Evolutionary conservation across 2,888 invertebrate genomes (phyloP).

Genomic region (Drosophila neonasuta): DNA sequence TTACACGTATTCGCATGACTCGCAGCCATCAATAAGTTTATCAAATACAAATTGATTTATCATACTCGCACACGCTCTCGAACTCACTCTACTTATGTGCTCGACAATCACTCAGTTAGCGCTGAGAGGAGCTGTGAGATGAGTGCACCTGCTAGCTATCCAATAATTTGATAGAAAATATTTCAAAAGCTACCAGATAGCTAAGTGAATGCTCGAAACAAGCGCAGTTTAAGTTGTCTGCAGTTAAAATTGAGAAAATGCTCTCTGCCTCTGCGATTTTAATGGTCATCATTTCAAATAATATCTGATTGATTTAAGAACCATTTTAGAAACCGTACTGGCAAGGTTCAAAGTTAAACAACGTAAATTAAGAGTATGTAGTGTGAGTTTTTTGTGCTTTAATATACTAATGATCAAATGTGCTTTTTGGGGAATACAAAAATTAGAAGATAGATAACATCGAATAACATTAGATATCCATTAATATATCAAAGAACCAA

Average conservation of each 20-base stretch:
- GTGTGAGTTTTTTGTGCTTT: background rate
- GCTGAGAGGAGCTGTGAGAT: slow-evolving; percentile 8
- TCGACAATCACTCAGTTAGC: slow-evolving; percentile 12
- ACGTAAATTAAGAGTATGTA: background rate
- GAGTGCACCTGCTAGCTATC: background rate
- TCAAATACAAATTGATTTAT: slow-evolving; percentile 63
- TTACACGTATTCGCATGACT: slow-evolving; percentile 26
- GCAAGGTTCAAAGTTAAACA: background rate
- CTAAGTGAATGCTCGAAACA: background rate
- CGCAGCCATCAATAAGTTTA: slow-evolving; percentile 57
- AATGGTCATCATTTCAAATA: background rate
- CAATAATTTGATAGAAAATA: slow-evolving; percentile 31
- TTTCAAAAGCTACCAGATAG: slow-evolving; percentile 16
- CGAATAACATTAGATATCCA: too few species aligned
- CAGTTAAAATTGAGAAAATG: background rate
- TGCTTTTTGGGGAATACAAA: background rate
- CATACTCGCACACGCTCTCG: slow-evolving; percentile 25
- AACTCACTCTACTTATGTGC: slow-evolving; percentile 18
- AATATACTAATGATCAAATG: background rate
- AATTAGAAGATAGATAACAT: too few species aligned
- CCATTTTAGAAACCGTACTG: background rate
- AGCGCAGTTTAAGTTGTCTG: background rate
- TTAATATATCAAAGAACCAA: too few species aligned
- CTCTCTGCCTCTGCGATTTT: background rate
- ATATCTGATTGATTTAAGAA: background rate